Evolutionary conservation across 2,888 invertebrate genomes (phyloP).

Genomic region (Cerastis rubricosa): DNA sequence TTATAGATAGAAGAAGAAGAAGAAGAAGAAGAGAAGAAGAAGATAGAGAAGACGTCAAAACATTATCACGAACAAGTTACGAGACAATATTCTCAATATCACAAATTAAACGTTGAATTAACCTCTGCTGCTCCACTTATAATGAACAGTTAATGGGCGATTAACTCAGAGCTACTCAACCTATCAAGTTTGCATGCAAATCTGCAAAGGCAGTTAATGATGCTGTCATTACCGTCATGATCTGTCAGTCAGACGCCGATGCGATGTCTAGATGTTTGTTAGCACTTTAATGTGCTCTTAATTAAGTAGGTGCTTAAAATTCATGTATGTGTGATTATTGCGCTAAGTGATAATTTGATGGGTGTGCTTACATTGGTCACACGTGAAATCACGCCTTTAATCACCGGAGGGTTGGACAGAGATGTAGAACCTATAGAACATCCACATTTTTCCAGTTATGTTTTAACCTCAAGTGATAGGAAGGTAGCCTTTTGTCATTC

Average conservation of each 20-base stretch:
- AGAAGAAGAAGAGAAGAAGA: too few relatives aligned
- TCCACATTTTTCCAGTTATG: too few relatives aligned
- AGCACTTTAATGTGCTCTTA: neutral
- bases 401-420: neutral
- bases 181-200: constrained; percentile 10
- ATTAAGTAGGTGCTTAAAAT: constrained; percentile 7
- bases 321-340: neutral
- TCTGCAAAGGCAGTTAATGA: constrained; percentile 18
- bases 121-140: neutral
- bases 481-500: too few relatives aligned
- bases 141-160: neutral
- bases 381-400: neutral
- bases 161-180: constrained; percentile 3
- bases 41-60: too few relatives aligned
- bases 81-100: constrained; percentile 7
- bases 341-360: neutral
- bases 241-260: constrained; percentile 12
- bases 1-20: too few relatives aligned
- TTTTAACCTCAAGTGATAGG: too few relatives aligned
- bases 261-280: neutral
- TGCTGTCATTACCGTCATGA: constrained; percentile 39
- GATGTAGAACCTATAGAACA: neutral
- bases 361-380: neutral
- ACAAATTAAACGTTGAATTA: constrained; percentile 5
- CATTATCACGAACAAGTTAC: neutral